A percentile compares a stretch with the other conserved stretches of the same genome.
Evolutionary conservation across 2,888 invertebrate species (phyloP).

Genomic region (Noctua janthina): DNA sequence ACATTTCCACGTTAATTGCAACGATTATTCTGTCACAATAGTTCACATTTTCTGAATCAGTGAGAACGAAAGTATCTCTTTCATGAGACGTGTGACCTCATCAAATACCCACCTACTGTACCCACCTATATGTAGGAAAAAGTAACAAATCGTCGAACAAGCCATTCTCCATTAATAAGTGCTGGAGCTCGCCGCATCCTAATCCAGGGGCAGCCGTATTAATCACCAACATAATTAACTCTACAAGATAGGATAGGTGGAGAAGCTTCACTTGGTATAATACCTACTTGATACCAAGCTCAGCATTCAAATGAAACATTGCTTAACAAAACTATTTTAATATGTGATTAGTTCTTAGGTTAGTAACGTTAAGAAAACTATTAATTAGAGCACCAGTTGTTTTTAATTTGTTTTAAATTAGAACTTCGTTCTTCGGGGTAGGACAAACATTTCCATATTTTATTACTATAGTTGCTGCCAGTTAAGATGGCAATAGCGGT

Average conservation of each 20-base stretch:
- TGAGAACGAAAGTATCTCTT: background rate
- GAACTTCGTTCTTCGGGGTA: too few species aligned
- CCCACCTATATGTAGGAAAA: constrained; percentile 31
- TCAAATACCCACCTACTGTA: background rate
- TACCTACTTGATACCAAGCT: too few species aligned
- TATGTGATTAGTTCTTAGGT: too few species aligned
- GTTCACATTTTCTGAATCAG: background rate
- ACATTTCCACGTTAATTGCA: background rate
- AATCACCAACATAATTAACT: constrained; percentile 73
- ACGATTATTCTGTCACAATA: background rate
- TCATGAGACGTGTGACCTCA: background rate
- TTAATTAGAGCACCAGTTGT: too few species aligned
- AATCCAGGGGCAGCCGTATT: constrained; percentile 68
- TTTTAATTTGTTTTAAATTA: too few species aligned
- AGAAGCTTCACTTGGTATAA: constrained; percentile 17
- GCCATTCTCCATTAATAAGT: constrained; percentile 61
- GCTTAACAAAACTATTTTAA: too few species aligned
- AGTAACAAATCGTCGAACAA: constrained; percentile 58
- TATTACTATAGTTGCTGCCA: too few species aligned
- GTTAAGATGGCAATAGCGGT: too few species aligned
- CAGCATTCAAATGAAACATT: too few species aligned
- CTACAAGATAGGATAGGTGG: accelerated
- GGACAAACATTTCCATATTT: too few species aligned
- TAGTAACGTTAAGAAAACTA: too few species aligned
- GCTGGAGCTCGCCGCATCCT: constrained; percentile 62